phyloP scores from a whole-genome alignment of 2,888 invertebrate species.

The Lycophotia porphyrea region DNA sequence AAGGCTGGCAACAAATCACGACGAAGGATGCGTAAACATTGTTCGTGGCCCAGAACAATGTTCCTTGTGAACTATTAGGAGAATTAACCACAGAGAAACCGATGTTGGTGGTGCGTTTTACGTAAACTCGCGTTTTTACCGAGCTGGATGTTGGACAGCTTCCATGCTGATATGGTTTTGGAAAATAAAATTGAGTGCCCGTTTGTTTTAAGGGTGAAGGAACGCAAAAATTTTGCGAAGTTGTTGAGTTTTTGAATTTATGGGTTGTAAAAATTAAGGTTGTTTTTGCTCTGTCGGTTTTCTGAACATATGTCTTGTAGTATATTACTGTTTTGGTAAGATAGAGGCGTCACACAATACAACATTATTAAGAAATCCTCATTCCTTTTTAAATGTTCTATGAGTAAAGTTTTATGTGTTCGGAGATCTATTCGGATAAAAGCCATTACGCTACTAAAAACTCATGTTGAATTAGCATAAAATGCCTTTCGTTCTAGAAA shows the following conservation, averaged over 20 bases:
- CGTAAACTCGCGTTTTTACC: conserved; percentile 42
- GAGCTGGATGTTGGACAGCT: conserved; percentile 45
- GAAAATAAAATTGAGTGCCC: conserved; percentile 46
- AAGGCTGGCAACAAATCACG: conserved; percentile 77
- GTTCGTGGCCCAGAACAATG: conserved; percentile 66
- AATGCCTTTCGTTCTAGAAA: conserved; percentile 25
- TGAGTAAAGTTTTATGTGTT: not conserved
- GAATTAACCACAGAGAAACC: conserved; percentile 60
- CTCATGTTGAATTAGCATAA: conserved; percentile 27
- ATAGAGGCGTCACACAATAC: too few species aligned
- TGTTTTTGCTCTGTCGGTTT: conserved; percentile 1
- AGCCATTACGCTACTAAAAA: not conserved
- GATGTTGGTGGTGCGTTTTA: conserved; percentile 49
- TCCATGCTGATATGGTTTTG: conserved; percentile 54
- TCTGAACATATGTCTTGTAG: conserved; percentile 5
- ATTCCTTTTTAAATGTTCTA: not conserved
- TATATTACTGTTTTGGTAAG: not conserved
- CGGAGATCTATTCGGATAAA: not conserved
- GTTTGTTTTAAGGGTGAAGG: conserved; percentile 27
- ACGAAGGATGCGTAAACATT: conserved; percentile 77
- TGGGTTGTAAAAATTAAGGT: conserved; percentile 16
- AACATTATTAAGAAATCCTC: not conserved
- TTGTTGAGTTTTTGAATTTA: conserved; percentile 49
- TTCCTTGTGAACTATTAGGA: conserved; percentile 68
- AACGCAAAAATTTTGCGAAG: conserved; percentile 9